phyloP scores from a whole-genome alignment of 1,140 invertebrate genomes.

The Cryptotermes secundus region DNA sequence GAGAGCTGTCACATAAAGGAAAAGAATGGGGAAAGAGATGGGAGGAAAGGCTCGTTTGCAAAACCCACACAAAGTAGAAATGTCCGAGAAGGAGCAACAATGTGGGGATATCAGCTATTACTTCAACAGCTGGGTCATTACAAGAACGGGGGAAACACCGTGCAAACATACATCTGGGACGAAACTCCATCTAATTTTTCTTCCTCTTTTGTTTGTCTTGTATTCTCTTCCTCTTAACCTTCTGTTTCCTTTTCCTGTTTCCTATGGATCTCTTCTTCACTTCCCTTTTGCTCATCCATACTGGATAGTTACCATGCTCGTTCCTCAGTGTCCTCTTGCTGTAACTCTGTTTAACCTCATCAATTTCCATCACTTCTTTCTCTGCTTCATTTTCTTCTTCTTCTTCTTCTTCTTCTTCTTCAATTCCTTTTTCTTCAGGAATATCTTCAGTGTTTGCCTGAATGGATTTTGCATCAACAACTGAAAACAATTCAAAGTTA shows the following conservation, averaged over 20 bases:
- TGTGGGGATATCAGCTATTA: too few species aligned
- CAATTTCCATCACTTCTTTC: slow-evolving; percentile 39
- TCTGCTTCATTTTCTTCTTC: slow-evolving; percentile 32
- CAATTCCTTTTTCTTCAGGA: not conserved
- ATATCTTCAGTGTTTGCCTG: not conserved
- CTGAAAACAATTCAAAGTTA: not conserved
- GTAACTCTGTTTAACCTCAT: slow-evolving; percentile 53
- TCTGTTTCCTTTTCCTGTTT: not conserved
- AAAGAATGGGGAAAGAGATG: too few species aligned
- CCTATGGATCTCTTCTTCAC: slow-evolving; percentile 47
- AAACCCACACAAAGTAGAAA: too few species aligned
- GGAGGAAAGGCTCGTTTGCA: too few species aligned
- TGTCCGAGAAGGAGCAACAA: too few species aligned
- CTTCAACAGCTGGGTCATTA: too few species aligned
- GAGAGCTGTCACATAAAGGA: too few species aligned
- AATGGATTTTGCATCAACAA: slow-evolving; percentile 20
- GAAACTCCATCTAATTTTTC: not conserved
- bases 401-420: slow-evolving; percentile 40
- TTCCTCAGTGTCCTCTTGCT: slow-evolving; percentile 61
- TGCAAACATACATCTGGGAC: too few species aligned
- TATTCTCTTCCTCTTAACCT: not conserved
- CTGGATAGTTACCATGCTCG: slow-evolving; percentile 63
- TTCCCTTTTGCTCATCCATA: slow-evolving; percentile 60
- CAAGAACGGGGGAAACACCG: too few species aligned
- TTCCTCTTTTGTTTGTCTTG: not conserved